A percentile compares a stretch with the other conserved stretches of the same genome.
Conservation (phyloP, 30 jellyfish, hydroid and myxozoan genomes). For the Hydractinia symbiolongicarpus region DNA sequence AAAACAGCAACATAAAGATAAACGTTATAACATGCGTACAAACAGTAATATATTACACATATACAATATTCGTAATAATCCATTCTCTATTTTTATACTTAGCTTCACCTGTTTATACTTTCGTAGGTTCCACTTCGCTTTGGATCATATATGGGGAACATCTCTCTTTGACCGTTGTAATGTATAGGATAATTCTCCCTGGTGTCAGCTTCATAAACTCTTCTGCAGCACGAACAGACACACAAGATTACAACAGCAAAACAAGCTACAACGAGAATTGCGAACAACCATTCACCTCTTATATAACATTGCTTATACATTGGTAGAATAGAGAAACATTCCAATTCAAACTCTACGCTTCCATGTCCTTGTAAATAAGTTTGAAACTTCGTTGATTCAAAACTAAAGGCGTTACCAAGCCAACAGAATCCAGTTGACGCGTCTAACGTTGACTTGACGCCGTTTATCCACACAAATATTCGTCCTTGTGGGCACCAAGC, state of each 20-base stretch:
- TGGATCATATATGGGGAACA: constrained; percentile 62
- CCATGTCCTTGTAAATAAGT: constrained; percentile 93
- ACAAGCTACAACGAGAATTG: constrained; percentile 48
- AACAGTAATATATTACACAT: too few relatives aligned
- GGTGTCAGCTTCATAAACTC: constrained; percentile 86
- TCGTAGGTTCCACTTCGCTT: neutral
- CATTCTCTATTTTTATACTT: neutral
- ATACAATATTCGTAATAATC: too few relatives aligned
- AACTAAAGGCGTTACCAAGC: constrained; percentile 82
- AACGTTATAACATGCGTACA: too few relatives aligned
- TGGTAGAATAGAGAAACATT: constrained; percentile 90
- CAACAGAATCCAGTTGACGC: constrained; percentile 93
- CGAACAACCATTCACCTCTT: constrained; percentile 98
- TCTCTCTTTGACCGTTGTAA: constrained; percentile 57
- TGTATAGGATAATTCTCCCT: constrained; percentile 63
- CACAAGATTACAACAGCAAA: constrained; percentile 84
- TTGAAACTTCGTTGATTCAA: constrained; percentile 81
- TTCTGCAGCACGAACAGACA: constrained; percentile 90
- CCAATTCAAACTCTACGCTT: constrained; percentile 94
- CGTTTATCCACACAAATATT: constrained; percentile 82
- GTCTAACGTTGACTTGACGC: constrained; percentile 81
- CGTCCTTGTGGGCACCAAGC: constrained; percentile 99
- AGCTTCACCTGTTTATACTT: neutral
- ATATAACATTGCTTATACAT: constrained; percentile 93
- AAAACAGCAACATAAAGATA: too few relatives aligned